Evolutionary conservation across 2,113 vertebrate genomes (phyloP), one percentile per base, ranked within the genome.

Genomic region (Oreochromis tanganicae): DNA sequence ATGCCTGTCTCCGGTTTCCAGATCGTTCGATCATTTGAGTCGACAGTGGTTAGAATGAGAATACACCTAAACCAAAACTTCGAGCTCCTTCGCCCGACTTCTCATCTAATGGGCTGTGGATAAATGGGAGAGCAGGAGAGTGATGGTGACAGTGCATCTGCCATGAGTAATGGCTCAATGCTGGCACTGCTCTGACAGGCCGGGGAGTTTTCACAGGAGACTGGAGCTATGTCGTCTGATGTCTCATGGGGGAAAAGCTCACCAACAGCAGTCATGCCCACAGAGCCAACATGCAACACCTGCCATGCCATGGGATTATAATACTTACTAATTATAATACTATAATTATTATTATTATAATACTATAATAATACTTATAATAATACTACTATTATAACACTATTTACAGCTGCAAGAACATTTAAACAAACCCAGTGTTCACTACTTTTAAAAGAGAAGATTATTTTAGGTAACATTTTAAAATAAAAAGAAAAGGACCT

Each of bases 61-160:
- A 83, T 36, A 88, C 59, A 73, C 17, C 81, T 32, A 32, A 87
- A 87, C 16, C 50, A 17, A 38, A 86, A 82, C 78, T 82, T 68
- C 19, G 14, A 85, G 81, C 89, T 84, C 89, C 88, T 34, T 87
- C 84, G 94, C 78, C 86, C 83, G 85, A 68, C 89, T 59, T 66
- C 10, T 50, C 3, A 61, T 63, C 82, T 92, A 93, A 94, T 94
- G 93, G 83, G 29, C 85, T 83, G 66, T 85, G 81, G 90, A 83
- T 55, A 88, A 92, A 80, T 11, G 82, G 55, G 34, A 36, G 41
- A 63, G 88, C 19, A 1, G 84, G 29, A 83, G 79, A 83, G 89
- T 21, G 88, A 88, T 55, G 85, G 61, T 80, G 92, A 91, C 92
- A 54, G 56, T 27, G 80, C 85, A 56, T 85, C 83, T 80, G 85